Percentiles rank a stretch among this genome's conserved stretches.
These are phyloP conservation scores for Tapirus indicus DNA, from an alignment of 2,797 vertebrate genomes.

Conservation along the genomic window DNA sequence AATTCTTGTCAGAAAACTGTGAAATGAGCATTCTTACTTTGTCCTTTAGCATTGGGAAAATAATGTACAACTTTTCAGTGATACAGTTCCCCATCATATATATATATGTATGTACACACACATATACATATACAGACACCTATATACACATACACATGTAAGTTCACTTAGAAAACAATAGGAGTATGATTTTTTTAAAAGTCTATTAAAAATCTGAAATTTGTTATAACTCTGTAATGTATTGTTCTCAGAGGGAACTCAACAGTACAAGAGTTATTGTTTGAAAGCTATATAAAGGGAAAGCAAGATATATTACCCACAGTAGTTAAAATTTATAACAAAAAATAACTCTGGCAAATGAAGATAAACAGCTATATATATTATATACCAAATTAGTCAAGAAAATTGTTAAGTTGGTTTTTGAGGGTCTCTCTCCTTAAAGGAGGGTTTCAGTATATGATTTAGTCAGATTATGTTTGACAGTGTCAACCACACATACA, in stretches of 20 bases:
- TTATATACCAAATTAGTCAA: slow-evolving; percentile 32
- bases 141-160: neutral
- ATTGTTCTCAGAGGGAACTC: slow-evolving; percentile 68
- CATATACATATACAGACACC: too few species aligned
- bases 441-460: neutral
- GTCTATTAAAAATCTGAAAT: slow-evolving; percentile 63
- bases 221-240: slow-evolving; percentile 54
- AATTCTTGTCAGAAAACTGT: neutral
- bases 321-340: slow-evolving; percentile 73
- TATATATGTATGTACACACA: neutral
- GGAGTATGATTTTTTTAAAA: slow-evolving; percentile 57
- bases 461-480: neutral
- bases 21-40: neutral
- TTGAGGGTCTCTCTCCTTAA: slow-evolving; percentile 21
- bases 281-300: slow-evolving; percentile 62
- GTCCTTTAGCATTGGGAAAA: neutral
- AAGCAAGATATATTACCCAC: slow-evolving; percentile 58
- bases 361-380: slow-evolving; percentile 50
- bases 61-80: neutral
- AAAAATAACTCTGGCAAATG: slow-evolving; percentile 50
- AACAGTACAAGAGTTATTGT: slow-evolving; percentile 64
- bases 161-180: slow-evolving; percentile 56
- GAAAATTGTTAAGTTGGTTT: neutral
- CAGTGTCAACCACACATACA: slow-evolving; percentile 4
- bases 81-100: neutral